Conservation (phyloP, 2,113 vertebrate genomes). For the western clawed frog (Xenopus tropicalis) region UCB_Xtro_10.0 CM004444.2:109290001-109290500, state of each 20-base stretch:
- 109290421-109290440: constrained; percentile 63
- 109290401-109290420: constrained; percentile 58
- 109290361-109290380: constrained; percentile 61
- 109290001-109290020: constrained; percentile 94
- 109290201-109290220: constrained; percentile 66
- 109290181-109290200: constrained; percentile 75
- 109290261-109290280: constrained; percentile 54
- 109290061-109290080: constrained; percentile 60
- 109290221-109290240: constrained; percentile 50
- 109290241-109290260: constrained; percentile 46
- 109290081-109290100: constrained; percentile 79
- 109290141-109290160: constrained; percentile 76
- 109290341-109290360: constrained; percentile 87
- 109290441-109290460: constrained; percentile 59
- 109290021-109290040: constrained; percentile 80
- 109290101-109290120: constrained; percentile 81
- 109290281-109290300: constrained; percentile 69
- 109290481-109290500: constrained; percentile 70
- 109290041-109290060: constrained; percentile 61
- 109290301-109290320: constrained; percentile 60
- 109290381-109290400: constrained; percentile 76
- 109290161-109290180: constrained; percentile 78
- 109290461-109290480: constrained; percentile 68
- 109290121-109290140: constrained; percentile 79
- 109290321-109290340: constrained; percentile 61